Evolutionary conservation across 2,888 invertebrate species (phyloP).

Genomic region (Machimus atricapillus): DNA sequence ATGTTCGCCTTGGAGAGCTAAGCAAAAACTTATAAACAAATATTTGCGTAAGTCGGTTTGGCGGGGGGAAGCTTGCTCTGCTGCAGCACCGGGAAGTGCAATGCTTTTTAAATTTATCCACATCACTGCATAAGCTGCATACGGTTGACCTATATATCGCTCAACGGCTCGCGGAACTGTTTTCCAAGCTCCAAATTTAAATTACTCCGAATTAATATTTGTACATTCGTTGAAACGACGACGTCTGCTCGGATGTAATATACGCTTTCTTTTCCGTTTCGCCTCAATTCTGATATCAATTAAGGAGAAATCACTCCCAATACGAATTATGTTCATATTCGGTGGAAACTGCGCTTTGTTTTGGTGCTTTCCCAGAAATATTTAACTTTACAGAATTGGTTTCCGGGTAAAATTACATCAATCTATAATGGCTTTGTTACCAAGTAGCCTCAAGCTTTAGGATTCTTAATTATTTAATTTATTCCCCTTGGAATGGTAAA

Average conservation of each 20-base stretch:
- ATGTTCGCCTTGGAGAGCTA: not conserved
- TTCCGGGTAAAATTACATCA: not conserved
- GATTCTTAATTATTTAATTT: not conserved
- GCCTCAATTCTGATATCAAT: not conserved
- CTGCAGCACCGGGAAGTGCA: not conserved
- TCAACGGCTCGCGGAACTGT: not conserved
- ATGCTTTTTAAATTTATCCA: not conserved
- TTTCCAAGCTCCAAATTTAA: not conserved
- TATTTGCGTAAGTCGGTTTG: not conserved
- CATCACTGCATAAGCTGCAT: not conserved
- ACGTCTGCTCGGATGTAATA: not conserved
- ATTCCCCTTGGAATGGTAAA: not conserved
- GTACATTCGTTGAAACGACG: not conserved
- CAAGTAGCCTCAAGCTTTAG: not conserved
- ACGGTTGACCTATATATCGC: not conserved
- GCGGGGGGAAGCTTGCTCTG: not conserved
- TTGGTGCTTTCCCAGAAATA: not conserved
- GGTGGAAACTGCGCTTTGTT: not conserved
- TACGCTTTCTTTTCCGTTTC: not conserved
- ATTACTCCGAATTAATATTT: not conserved
- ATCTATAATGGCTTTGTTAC: not conserved
- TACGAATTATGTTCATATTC: not conserved
- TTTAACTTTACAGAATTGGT: not conserved
- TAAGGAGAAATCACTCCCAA: not conserved
- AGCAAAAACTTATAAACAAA: not conserved